Conservation (phyloP, 2,888 invertebrate species). For the Escarpia spicata region DNA sequence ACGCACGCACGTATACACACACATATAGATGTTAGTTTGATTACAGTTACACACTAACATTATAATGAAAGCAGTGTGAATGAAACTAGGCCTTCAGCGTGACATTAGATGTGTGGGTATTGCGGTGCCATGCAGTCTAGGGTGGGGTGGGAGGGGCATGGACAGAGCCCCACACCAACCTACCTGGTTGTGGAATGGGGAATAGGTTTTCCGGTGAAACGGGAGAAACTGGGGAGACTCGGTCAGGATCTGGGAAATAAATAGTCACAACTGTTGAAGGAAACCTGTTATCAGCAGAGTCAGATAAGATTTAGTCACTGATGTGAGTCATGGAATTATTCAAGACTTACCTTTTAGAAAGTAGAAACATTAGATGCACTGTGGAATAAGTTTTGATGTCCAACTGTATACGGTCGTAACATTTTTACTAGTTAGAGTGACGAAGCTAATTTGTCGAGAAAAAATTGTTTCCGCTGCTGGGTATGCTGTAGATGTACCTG, state of each 20-base stretch:
- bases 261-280: not conserved
- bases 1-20: too few relatives aligned
- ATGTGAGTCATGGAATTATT: not conserved
- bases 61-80: not conserved
- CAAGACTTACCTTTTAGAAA: not conserved
- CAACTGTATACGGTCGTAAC: too few relatives aligned
- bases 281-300: not conserved
- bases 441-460: too few relatives aligned
- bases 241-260: not conserved
- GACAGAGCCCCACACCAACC: not conserved
- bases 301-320: not conserved
- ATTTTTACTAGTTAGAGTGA: too few relatives aligned
- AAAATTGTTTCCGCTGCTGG: too few relatives aligned
- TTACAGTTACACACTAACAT: too few relatives aligned
- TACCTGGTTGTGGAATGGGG: not conserved
- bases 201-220: not conserved
- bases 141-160: not conserved
- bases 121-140: not conserved
- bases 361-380: not conserved
- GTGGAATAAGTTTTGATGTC: not conserved
- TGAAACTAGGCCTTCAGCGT: not conserved
- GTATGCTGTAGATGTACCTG: too few relatives aligned
- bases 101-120: not conserved
- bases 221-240: not conserved
- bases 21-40: too few relatives aligned